phyloP scores from a whole-genome alignment of 2,888 invertebrate genomes.

The Dinocampus coccinellae region DNA sequence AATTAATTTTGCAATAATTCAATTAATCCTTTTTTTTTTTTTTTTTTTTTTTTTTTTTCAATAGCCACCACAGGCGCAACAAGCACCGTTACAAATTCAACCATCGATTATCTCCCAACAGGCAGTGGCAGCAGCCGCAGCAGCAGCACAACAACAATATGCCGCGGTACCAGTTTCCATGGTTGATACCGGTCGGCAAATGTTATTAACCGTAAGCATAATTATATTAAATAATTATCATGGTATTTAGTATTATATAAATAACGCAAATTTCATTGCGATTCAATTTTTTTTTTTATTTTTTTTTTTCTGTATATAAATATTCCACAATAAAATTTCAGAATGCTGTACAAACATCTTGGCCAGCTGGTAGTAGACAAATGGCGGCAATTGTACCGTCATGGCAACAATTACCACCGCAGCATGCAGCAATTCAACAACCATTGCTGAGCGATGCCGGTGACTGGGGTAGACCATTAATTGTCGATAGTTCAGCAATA shows the following conservation, averaged over 20 bases:
- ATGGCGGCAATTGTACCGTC: constrained; percentile 85
- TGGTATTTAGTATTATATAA: not conserved
- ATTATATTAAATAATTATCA: not conserved
- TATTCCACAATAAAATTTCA: constrained; percentile 55
- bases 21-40: too few species aligned
- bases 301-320: constrained; percentile 42
- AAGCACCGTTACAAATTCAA: constrained; percentile 80
- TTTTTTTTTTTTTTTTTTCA: constrained; percentile 5
- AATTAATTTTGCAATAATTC: not conserved
- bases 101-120: constrained; percentile 85
- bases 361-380: constrained; percentile 80
- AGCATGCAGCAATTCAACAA: constrained; percentile 75
- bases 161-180: constrained; percentile 88
- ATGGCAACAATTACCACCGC: constrained; percentile 83
- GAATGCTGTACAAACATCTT: constrained; percentile 80
- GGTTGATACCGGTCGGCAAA: constrained; percentile 88
- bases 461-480: constrained; percentile 81
- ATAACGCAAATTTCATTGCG: not conserved
- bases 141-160: constrained; percentile 84
- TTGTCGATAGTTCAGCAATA: constrained; percentile 83
- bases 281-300: not conserved
- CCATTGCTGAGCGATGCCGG: constrained; percentile 75
- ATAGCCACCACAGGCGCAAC: constrained; percentile 74
- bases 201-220: constrained; percentile 78
- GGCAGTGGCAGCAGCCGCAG: constrained; percentile 73